Base-by-base conservation (phyloP, 2,888 invertebrate species). In the Apamea sordens region DNA sequence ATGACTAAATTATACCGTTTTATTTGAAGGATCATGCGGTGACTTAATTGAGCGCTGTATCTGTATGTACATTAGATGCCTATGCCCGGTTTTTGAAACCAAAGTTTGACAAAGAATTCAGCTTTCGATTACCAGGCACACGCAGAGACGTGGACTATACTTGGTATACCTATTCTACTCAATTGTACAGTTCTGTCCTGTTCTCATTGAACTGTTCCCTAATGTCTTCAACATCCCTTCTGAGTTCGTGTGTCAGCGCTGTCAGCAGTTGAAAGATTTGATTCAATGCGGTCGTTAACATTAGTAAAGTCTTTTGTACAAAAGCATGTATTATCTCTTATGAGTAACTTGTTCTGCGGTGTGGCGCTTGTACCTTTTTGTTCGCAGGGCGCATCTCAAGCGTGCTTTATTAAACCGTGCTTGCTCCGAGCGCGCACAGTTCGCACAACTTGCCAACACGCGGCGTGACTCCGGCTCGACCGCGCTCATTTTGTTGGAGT, bases 341-440 rank as follows among this genome's bases (percentile, higher is more conserved):
- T 3, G 47, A 68, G 41, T 53, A 5, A n/a, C 70, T 32, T 15
- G n/a, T 11, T 41, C 32, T 28, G 21, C 36, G 47, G 24, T 7
- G 47, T n/a, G 80, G 36, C 70, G 69, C 64, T 65, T 82, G 61
- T 7, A 67, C 77, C 10, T 77, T 71, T 50, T 10, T 32, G 50
- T 21, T 18, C 47, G n/a, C n/a, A 21, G n/a, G 36, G 76, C 24
- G 32, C 69, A 18, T 47, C 59, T 41, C 41, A 44, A 64, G 32
- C 24, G 13, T 59, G 59, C 81, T 59, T 77, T 83, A 83, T 67
- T 81, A 81, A 24, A 7, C 2, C 50, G 81, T 53, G 70, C 41
- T 4, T n/a, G 59, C 32, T 28, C 65, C 21, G 70, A 67, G 15
- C 28, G 59, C 61, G 44, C 77, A 70, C 83, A 81, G 81, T 81